Evolutionary conservation across 2,888 invertebrate species (phyloP).

Genomic region (Lomographa bimaculata): DNA sequence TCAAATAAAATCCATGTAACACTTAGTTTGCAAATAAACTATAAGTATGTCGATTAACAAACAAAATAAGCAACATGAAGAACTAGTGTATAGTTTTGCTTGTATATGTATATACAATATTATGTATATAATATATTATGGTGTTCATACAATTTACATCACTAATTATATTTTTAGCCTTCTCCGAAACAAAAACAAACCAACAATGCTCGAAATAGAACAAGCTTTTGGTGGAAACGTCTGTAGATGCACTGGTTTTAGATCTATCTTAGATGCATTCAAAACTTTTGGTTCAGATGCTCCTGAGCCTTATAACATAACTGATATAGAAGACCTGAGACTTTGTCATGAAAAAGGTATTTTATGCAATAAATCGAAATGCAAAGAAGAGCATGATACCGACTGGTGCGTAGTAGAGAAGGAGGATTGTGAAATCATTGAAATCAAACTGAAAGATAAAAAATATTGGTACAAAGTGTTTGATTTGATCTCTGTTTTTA

Average conservation of each 20-base stretch:
- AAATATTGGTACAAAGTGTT: conserved; percentile 80
- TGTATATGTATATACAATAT: too few relatives aligned
- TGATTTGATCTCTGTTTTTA: conserved; percentile 76
- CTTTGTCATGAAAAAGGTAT: conserved; percentile 37
- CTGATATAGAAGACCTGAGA: conserved; percentile 55
- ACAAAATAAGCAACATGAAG: too few relatives aligned
- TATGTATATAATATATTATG: too few relatives aligned
- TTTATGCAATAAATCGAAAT: conserved; percentile 27
- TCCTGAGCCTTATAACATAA: conserved; percentile 36
- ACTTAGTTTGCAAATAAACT: too few relatives aligned
- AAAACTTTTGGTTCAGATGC: conserved; percentile 82
- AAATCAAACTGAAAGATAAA: conserved; percentile 58
- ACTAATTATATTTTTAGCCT: conserved; percentile 48
- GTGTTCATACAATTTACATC: too few relatives aligned
- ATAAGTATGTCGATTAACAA: too few relatives aligned
- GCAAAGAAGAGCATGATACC: conserved; percentile 25
- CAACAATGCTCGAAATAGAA: conserved; percentile 86
- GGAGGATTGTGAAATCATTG: conserved; percentile 36
- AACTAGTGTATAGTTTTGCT: too few relatives aligned
- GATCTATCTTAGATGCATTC: conserved; percentile 85
- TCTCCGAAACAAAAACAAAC: conserved; percentile 57
- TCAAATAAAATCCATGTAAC: too few relatives aligned
- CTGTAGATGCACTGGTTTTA: conserved; percentile 89
- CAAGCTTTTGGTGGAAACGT: conserved; percentile 88
- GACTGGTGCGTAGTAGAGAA: conserved; percentile 32